Base-by-base conservation (phyloP, 2,888 invertebrate species). In the Eurytoma adleriae region DNA sequence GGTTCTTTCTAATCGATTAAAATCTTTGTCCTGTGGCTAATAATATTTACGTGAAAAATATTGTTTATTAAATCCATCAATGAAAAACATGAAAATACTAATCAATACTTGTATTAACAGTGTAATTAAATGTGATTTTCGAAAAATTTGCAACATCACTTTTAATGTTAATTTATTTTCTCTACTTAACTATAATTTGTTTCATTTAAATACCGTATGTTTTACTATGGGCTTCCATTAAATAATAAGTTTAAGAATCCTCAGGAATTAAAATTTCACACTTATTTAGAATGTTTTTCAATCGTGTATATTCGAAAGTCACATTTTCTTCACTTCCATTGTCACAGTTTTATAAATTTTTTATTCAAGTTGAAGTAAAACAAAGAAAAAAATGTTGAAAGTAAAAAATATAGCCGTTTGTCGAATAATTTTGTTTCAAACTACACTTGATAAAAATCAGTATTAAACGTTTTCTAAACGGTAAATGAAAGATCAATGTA, bases 401-500 rank as follows among this genome's bases (percentile, higher is more conserved):
- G 27, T 64, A 54, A 56, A 27, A 30, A 76, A 61, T 61, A 14
- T 71, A 52, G 48, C 56, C 16, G 48, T 40, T 66, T 40, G 27
- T 70, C 20, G 24, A 78, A 67, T 18, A 57, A 74, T 56, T 69
- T 48, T 10, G 1, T 66, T 67, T 67, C 24, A 56, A 68, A 56
- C 14, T 73, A 62, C 50, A 40, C 54, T 72, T 67, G 2, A 68
- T 76, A 18, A 75, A 69, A 77, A 69, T 67, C 70, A 81, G 78
- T 78, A 81, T 78, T 81, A 78, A 70, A 74, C 50, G 64, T 77
- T 73, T 70, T 74, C 57, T 76, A 59, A 40, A 72, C 20, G 27
- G 20, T 74, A 74, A 62, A 74, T 50, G 56, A 73, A 73, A 66
- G 62, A 81, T 81, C 81, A 81, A 81, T 81, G 78, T 81, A 74